Conservation (phyloP, 2,888 invertebrate genomes). For the Lasioglossum leucozonium region DNA sequence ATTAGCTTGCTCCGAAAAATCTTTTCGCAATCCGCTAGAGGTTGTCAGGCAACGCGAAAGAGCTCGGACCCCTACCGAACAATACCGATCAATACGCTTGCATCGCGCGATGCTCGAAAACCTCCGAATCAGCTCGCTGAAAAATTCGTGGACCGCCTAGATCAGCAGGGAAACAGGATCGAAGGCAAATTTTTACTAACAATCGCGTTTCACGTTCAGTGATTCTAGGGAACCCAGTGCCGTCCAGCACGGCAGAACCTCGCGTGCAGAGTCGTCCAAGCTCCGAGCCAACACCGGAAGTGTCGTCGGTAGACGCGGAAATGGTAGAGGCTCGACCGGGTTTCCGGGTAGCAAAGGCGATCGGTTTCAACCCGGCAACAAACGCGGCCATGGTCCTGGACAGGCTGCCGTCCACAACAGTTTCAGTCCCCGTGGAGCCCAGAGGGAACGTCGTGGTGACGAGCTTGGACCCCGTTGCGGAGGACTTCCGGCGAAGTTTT, state of each 20-base stretch:
- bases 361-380: slow-evolving; percentile 71
- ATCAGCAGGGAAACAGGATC: neutral
- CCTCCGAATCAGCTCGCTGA: neutral
- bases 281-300: slow-evolving; percentile 39
- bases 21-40: neutral
- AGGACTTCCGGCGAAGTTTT: slow-evolving; percentile 34
- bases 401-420: slow-evolving; percentile 52
- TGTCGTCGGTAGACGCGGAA: slow-evolving; percentile 46
- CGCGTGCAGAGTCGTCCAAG: slow-evolving; percentile 54
- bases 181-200: neutral
- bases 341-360: slow-evolving; percentile 78
- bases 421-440: slow-evolving; percentile 32
- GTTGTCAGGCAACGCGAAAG: too few relatives aligned
- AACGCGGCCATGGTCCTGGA: slow-evolving; percentile 58
- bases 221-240: slow-evolving; percentile 74
- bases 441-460: slow-evolving; percentile 32
- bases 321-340: slow-evolving; percentile 48
- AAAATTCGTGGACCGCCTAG: neutral
- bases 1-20: neutral
- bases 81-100: too few relatives aligned
- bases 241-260: slow-evolving; percentile 74
- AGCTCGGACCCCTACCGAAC: too few relatives aligned
- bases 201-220: slow-evolving; percentile 54
- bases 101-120: too few relatives aligned
- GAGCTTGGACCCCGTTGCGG: slow-evolving; percentile 31